These are phyloP conservation scores for Chloroceryle aenea DNA, from an alignment of 2,113 vertebrate species.

Conservation along the genomic window DNA sequence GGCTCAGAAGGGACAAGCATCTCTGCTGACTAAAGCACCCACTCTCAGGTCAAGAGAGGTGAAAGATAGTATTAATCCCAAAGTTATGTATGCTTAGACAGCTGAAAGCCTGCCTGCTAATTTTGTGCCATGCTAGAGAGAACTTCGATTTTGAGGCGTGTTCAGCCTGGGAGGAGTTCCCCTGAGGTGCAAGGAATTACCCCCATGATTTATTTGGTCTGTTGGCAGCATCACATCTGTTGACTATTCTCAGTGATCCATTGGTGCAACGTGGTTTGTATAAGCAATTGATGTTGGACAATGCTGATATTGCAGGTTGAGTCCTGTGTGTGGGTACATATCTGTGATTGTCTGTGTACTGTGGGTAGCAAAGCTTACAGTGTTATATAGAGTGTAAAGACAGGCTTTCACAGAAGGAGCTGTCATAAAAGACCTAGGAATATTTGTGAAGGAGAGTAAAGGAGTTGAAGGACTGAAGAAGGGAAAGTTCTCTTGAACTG, in stretches of 20 bases:
- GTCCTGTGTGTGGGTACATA: neutral
- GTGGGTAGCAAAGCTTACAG: fast-evolving
- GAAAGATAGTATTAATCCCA: neutral
- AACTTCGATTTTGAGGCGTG: neutral
- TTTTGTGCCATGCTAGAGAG: neutral
- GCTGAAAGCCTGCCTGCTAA: neutral
- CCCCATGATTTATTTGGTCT: neutral
- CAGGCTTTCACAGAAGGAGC: neutral
- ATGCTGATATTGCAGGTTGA: fast-evolving
- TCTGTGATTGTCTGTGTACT: fast-evolving
- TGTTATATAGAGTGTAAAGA: neutral
- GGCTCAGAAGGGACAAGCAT: neutral
- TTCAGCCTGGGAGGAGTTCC: neutral
- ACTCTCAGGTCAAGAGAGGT: neutral
- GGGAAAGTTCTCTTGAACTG: neutral
- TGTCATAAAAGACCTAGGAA: neutral
- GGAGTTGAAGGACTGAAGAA: neutral
- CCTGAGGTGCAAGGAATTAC: neutral
- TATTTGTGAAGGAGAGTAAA: neutral
- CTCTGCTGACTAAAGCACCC: neutral
- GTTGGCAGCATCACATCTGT: neutral
- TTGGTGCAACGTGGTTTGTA: fast-evolving
- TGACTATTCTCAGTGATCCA: neutral
- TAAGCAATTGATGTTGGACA: neutral
- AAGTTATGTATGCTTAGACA: neutral